Conservation (phyloP, 2,797 vertebrate genomes). For the Luscinia luscinia region DNA sequence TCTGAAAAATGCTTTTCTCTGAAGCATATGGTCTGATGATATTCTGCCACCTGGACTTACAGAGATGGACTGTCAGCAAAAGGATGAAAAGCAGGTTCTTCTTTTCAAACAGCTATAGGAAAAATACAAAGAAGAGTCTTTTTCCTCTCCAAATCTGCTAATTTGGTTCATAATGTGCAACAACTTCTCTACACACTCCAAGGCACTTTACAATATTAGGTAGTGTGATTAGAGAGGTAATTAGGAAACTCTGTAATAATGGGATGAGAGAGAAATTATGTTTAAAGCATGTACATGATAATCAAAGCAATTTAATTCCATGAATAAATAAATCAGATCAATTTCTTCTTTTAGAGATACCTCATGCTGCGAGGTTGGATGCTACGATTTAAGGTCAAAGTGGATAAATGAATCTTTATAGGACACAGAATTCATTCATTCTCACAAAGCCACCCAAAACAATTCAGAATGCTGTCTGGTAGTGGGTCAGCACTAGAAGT, state of each 20-base stretch:
- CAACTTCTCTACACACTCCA: constrained; percentile 40
- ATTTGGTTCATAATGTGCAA: constrained; percentile 40
- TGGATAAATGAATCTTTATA: background rate
- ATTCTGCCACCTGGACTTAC: background rate
- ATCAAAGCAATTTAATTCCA: background rate
- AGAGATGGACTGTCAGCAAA: background rate
- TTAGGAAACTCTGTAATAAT: constrained; percentile 32
- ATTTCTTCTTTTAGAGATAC: background rate
- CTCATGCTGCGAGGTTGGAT: background rate
- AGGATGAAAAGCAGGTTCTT: background rate
- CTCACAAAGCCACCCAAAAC: background rate
- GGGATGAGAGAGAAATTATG: background rate
- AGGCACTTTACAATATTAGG: constrained; percentile 49
- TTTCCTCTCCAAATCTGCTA: constrained; percentile 12
- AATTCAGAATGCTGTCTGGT: background rate
- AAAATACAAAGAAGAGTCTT: background rate
- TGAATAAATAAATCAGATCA: constrained; percentile 24
- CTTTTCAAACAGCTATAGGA: background rate
- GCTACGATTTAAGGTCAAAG: background rate
- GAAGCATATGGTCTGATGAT: background rate
- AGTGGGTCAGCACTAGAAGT: background rate
- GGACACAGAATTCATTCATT: background rate
- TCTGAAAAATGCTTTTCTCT: background rate
- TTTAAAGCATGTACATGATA: constrained; percentile 23
- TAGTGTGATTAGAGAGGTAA: constrained; percentile 48